Evolutionary conservation across 2,113 vertebrate genomes (phyloP), one percentile per base, ranked within the genome.

Genomic region (Stegostoma tigrinum): DNA sequence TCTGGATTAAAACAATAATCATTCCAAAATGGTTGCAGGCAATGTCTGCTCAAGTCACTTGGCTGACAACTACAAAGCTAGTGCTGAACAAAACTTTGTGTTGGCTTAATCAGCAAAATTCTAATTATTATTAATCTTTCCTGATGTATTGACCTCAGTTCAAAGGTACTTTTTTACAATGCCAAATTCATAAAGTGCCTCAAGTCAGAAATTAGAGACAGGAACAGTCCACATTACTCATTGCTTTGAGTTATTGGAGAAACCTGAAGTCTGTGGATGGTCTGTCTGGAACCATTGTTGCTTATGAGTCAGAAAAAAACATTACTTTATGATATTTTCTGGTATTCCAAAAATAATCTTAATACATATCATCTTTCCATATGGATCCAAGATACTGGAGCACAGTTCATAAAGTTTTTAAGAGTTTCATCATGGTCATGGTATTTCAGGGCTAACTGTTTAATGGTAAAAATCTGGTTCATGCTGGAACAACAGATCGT

Each of bases 271-370:
- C 89, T 93, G 89, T 93, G 61, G 89, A 93, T 67, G 89, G 61
- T 93, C 89, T 67, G 89, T 93, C 89, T 93, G 61, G 89, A 38
- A 64, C 64, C n/a, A 38, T 67, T 93, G 89, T 66, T 93, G 34
- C 61, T 66, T 66, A 66, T 93, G 89, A 93, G 61, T 93, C 89
- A 66, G 89, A 93, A 93, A 66, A 93, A 93, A 66, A 93, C 30
- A 93, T 93, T 64, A 19, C 89, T 67, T 66, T 93, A 93, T 66
- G 89, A 93, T 93, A 93, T 93, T 93, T 66, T 93, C 89, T 93
- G 61, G 61, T 67, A n/a, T 93, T 93, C 89, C 89, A 93, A 93
- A 93, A 93, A 93, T 93, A 93, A 93, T 93, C 61, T 93, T 93
- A 93, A 93, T 93, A 66, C 61, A 93, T 93, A 93, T 93, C 89